These are phyloP conservation scores for Trichosurus vulpecula DNA, from an alignment of 2,797 vertebrate genomes.

Conservation along the genomic window DNA sequence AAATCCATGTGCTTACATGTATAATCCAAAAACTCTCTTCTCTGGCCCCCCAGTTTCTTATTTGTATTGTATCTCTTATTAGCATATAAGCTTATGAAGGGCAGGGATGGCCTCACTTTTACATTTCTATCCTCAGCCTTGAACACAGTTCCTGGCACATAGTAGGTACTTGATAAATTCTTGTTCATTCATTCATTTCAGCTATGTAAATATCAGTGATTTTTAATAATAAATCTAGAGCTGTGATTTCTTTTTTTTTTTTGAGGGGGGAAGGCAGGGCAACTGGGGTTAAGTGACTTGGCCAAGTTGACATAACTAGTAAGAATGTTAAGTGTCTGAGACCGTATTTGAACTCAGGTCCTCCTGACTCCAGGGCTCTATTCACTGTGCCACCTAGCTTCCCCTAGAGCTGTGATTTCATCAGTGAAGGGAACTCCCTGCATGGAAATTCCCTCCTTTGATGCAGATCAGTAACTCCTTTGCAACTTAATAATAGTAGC, in stretches of 20 bases:
- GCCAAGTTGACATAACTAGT: no score
- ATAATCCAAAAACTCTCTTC: not conserved
- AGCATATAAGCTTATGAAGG: not conserved
- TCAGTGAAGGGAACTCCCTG: not conserved
- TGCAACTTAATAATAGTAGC: not conserved
- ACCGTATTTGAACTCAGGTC: no score
- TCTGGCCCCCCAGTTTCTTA: constrained; percentile 40
- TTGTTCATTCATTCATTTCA: constrained; percentile 15
- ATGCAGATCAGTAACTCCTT: not conserved
- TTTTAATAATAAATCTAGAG: not conserved
- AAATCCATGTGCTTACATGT: constrained; percentile 46
- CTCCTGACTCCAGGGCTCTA: no score
- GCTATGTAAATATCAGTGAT: constrained; percentile 16
- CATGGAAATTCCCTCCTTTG: not conserved
- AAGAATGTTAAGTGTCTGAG: no score
- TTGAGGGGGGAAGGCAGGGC: no score
- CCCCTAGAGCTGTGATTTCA: not conserved
- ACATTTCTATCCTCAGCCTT: not conserved
- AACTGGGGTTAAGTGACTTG: no score
- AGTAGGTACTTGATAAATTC: not conserved
- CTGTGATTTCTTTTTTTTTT: no score
- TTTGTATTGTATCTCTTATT: not conserved
- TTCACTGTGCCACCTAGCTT: no score
- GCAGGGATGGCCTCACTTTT: not conserved
- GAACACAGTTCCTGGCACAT: not conserved